Base-by-base conservation (phyloP, 2,797 vertebrate genomes). In the Chiloscyllium punctatum region DNA sequence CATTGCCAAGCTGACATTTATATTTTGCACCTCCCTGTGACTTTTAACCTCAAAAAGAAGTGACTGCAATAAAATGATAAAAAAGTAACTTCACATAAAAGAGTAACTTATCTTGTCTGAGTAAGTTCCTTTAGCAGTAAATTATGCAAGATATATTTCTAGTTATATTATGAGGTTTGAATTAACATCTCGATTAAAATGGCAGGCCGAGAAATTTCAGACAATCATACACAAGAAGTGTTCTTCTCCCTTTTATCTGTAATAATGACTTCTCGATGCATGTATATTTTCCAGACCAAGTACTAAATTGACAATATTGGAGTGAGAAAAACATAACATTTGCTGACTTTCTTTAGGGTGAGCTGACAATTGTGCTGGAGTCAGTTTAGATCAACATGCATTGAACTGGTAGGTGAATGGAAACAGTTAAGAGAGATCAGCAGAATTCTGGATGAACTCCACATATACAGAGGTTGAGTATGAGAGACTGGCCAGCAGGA, bases 111-210 rank as follows among this genome's bases (percentile, higher is more conserved):
- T 33, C 87, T n/a, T n/a, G 57, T 53, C 0, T 4, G 53, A 90
- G 30, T 30, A 90, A 57, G 53, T 57, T 90, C 51, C 15, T 57
- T 62, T 30, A 53, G 53, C 11, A 90, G 16, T 42, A 82, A 82
- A 82, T 62, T 57, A 57, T 62, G 30, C 4, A 57, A 30, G 9
- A 25, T 90, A 62, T 90, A 62, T 90, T 62, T 90, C 27, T 18
- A 51, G 48, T 4, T 30, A 53, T 13, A 87, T 87, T 30, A 27
- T 30, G 11, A 48, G 53, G 53, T 30, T 88, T 33, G 27, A 62
- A 62, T 88, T 13, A 90, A 90, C 87, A n/a, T 25, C 79, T 42
- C 87, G 66, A 33, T 90, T 66, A n/a, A 90, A 90, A 66, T 90
- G 62, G 53, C 57, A n/a, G 53, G 23, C 3, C 37, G 77, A 18